Percentiles rank a stretch among this genome's conserved stretches.
Evolutionary conservation across 2,797 vertebrate genomes (phyloP).

Genomic region (Mus spretus): DNA sequence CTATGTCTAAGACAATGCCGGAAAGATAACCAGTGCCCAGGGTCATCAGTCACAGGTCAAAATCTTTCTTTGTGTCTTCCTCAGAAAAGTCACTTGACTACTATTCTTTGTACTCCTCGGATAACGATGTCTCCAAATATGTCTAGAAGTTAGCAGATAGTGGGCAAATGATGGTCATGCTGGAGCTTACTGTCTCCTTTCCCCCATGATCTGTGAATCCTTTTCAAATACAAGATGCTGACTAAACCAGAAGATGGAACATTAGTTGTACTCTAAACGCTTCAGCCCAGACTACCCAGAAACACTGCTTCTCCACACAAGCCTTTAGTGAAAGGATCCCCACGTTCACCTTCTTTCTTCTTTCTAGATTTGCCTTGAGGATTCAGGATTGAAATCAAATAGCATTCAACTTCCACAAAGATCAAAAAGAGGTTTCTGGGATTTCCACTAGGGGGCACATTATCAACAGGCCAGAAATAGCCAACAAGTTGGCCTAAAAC

Average conservation of each 20-base stretch:
- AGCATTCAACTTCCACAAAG: not conserved
- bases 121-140: not conserved
- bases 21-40: not conserved
- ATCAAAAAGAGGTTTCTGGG: not conserved
- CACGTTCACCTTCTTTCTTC: not conserved
- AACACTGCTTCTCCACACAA: not conserved
- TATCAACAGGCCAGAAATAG: slow-evolving; percentile 21
- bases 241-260: not conserved
- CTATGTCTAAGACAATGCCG: not conserved
- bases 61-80: fast-evolving
- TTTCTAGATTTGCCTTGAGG: slow-evolving; percentile 15
- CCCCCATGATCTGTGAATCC: not conserved
- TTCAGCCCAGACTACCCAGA: not conserved
- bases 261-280: not conserved
- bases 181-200: not conserved
- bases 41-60: no score
- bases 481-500: not conserved
- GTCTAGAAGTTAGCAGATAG: not conserved
- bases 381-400: not conserved
- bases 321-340: not conserved
- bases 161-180: not conserved
- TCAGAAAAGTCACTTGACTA: not conserved
- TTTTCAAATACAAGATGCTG: slow-evolving; percentile 35
- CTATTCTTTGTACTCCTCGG: not conserved
- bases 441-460: slow-evolving; percentile 68